phyloP scores from a whole-genome alignment of 2,888 invertebrate species.

The Salpingus planirostris region DNA sequence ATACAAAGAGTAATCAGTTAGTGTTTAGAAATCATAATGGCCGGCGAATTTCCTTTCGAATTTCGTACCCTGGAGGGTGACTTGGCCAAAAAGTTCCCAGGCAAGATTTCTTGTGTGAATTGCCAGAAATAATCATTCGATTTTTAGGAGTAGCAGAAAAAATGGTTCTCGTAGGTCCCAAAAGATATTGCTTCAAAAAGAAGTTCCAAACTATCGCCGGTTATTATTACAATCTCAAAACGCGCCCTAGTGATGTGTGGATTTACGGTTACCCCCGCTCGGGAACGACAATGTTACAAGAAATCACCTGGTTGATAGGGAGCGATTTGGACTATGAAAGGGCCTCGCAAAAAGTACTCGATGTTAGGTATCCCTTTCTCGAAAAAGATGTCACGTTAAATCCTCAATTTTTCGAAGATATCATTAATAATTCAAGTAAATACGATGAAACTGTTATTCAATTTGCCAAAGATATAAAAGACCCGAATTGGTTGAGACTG shows the following conservation, averaged over 20 bases:
- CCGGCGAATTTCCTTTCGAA: no score
- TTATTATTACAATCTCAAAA: slow-evolving; percentile 58
- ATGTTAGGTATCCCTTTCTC: slow-evolving; percentile 63
- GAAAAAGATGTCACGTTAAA: slow-evolving; percentile 51
- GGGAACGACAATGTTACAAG: slow-evolving; percentile 65
- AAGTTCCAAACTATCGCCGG: slow-evolving; percentile 53
- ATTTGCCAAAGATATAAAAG: no score
- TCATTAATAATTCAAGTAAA: no score
- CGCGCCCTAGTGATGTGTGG: slow-evolving; percentile 58
- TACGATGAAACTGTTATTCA: no score
- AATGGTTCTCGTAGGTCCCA: background rate
- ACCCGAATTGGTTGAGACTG: no score
- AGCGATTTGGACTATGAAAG: slow-evolving; percentile 61
- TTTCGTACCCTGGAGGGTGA: no score
- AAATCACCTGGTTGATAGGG: slow-evolving; percentile 64
- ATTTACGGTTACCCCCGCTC: slow-evolving; percentile 67
- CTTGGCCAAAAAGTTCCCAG: no score
- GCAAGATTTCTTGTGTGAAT: no score
- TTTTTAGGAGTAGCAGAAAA: background rate
- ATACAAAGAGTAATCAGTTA: no score
- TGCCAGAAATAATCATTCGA: no score
- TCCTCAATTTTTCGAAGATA: slow-evolving; percentile 14
- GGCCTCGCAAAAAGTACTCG: slow-evolving; percentile 47
- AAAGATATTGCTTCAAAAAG: background rate
- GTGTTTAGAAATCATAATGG: no score